Evolutionary conservation across 2,797 vertebrate genomes (phyloP).

Genomic region (Iguana delicatissima): DNA sequence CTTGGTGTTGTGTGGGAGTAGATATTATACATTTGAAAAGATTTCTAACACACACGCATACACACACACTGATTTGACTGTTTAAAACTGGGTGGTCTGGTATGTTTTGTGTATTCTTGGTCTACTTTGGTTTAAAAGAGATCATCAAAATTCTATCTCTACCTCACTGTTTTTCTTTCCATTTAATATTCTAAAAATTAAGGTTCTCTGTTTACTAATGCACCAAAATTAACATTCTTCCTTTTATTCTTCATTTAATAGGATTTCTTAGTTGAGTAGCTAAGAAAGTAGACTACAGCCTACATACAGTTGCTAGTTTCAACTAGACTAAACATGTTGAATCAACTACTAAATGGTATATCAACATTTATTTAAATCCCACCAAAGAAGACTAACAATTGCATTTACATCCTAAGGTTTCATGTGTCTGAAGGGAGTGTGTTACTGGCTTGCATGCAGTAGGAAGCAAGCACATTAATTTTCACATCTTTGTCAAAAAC

Average conservation of each 20-base stretch:
- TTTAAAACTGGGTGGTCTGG: not conserved
- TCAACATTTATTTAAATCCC: too few relatives aligned
- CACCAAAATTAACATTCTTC: too few relatives aligned
- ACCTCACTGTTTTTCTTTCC: too few relatives aligned
- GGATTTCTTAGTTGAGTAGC: not conserved
- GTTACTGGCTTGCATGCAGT: not conserved
- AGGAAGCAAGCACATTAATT: not conserved
- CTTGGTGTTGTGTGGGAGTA: not conserved
- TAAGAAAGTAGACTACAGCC: not conserved
- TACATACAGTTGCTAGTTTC: not conserved
- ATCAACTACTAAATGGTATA: too few relatives aligned
- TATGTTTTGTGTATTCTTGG: not conserved
- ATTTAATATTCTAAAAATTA: too few relatives aligned
- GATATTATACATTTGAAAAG: not conserved
- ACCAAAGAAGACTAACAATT: too few relatives aligned
- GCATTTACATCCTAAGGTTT: too few relatives aligned
- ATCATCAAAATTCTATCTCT: too few relatives aligned
- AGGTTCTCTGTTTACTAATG: too few relatives aligned
- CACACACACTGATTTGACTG: not conserved
- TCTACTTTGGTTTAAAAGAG: not conserved
- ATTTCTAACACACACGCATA: not conserved
- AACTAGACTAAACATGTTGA: too few relatives aligned
- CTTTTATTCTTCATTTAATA: too few relatives aligned
- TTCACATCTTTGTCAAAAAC: slow-evolving; percentile 36
- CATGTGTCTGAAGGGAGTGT: too few relatives aligned